Percentiles rank a stretch among this genome's conserved stretches.
Evolutionary conservation across 2,888 invertebrate species (phyloP).

Genomic region (Bellardia bayeri): DNA sequence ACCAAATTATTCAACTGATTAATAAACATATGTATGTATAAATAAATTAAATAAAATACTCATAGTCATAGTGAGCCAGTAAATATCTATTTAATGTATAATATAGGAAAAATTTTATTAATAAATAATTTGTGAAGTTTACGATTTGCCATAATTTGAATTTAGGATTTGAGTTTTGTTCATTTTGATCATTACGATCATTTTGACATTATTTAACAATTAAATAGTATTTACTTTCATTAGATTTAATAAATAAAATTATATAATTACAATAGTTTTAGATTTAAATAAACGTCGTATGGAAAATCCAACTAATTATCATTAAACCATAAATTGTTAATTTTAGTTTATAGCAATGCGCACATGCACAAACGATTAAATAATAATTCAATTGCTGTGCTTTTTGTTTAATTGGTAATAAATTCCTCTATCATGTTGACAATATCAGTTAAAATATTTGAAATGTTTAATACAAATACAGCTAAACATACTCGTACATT

Average conservation of each 20-base stretch:
- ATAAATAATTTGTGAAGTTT: slow-evolving; percentile 40
- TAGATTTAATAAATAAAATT: background rate
- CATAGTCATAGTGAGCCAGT: background rate
- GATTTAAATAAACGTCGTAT: slow-evolving; percentile 9
- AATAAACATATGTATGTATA: slow-evolving; percentile 6
- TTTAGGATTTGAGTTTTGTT: background rate
- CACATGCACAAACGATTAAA: background rate
- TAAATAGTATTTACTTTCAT: slow-evolving; percentile 21
- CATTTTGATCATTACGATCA: background rate
- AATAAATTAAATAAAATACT: slow-evolving; percentile 25
- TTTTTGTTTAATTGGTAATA: slow-evolving; percentile 13
- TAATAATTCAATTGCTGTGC: background rate
- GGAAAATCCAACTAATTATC: slow-evolving; percentile 37
- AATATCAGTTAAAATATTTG: slow-evolving; percentile 60
- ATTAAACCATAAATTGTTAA: slow-evolving; percentile 17
- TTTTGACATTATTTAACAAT: background rate
- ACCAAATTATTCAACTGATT: slow-evolving; percentile 20
- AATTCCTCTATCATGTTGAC: slow-evolving; percentile 61
- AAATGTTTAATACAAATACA: slow-evolving; percentile 38
- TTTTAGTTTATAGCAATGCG: slow-evolving; percentile 3
- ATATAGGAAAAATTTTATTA: slow-evolving; percentile 4
- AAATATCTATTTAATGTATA: background rate
- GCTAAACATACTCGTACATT: slow-evolving; percentile 26
- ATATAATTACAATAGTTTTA: slow-evolving; percentile 7
- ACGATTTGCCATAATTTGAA: slow-evolving; percentile 17